Conservation (phyloP, 2,113 vertebrate species). For the Trichomycterus rosablanca region DNA sequence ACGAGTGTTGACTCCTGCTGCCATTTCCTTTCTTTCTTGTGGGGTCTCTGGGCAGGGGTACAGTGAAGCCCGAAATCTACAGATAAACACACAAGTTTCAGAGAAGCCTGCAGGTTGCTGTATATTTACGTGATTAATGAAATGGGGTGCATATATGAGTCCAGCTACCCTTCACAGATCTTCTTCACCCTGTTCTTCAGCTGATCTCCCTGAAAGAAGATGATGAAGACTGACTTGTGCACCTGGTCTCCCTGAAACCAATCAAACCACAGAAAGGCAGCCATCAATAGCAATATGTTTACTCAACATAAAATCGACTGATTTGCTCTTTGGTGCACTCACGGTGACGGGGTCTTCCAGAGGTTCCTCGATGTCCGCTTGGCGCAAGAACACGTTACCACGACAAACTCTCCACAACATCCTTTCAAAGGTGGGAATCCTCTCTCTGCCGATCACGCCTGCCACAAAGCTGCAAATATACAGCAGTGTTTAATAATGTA, state of each 20-base stretch:
- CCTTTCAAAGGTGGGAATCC: conserved; percentile 93
- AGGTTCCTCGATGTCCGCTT: conserved; percentile 93
- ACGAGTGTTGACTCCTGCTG: conserved; percentile 91
- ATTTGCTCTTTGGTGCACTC: too few relatives aligned
- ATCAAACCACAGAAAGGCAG: too few relatives aligned
- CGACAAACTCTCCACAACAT: conserved; percentile 98
- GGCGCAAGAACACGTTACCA: conserved; percentile 93
- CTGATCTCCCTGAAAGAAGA: conserved; percentile 99
- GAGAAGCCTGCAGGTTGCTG: too few relatives aligned
- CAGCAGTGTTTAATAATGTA: too few relatives aligned
- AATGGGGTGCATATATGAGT: too few relatives aligned
- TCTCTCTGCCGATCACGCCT: conserved; percentile 91
- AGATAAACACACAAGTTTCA: too few relatives aligned
- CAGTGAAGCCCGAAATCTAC: conserved; percentile 93
- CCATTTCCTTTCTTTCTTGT: conserved; percentile 95
- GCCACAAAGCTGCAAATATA: conserved; percentile 82
- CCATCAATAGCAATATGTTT: too few relatives aligned
- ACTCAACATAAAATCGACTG: too few relatives aligned
- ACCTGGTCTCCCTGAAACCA: conserved; percentile 96
- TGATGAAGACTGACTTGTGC: conserved; percentile 97
- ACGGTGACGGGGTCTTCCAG: conserved; percentile 93
- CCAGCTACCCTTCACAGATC: conserved; percentile 93
- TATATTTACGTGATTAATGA: too few relatives aligned
- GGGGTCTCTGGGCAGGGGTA: conserved; percentile 96
- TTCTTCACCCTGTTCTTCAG: conserved; percentile 98